Base-by-base conservation (phyloP, 2,113 vertebrate species). In the Oryzias celebensis region DNA sequence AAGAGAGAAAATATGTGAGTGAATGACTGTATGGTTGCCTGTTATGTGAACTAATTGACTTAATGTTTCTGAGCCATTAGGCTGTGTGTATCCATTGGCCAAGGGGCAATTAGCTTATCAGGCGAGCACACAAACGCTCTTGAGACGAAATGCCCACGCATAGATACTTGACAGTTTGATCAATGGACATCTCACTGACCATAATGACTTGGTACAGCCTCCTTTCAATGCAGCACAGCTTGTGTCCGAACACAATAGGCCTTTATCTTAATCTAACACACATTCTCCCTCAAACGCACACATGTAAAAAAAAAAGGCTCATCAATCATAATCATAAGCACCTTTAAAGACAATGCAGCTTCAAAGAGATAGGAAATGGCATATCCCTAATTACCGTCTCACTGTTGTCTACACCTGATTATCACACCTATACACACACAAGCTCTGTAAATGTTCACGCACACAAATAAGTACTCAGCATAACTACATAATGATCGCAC, bases 331-430 rank as follows among this genome's bases (percentile, higher is more conserved):
- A 79, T 80, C 78, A 83, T 24, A 52, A 66, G 56, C 86, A 89
- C 88, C 86, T 89, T 88, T 88, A 85, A 80, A 86, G 81, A 89
- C 88, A 89, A 88, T 88, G 42, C 75, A 58, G 65, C 71, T 18
- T 64, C 64, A 58, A 63, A 43, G 46, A 68, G 71, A 76, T 52
- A 65, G 80, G 71, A 83, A 87, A 83, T 87, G 86, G 78, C 86
- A 84, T 66, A 58, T 74, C 64, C 65, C 80, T 89, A 88, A 88
- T 89, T 85, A 88, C 71, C 68, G 68, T 73, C 75, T 76, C 64
- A 44, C 50, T 81, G 63, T 71, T 87, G 69, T 84, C 82, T 67
- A 59, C 49, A 28, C 55, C 62, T 51, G 74, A 56, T 75, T 72
- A 78, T 77, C 69, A 58, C 44, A 57, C 28, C 43, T 44, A 46